Evolutionary conservation across 2,888 invertebrate genomes (phyloP), one percentile per base, ranked within the genome.

Genomic region (Apomyelois bistriatella): DNA sequence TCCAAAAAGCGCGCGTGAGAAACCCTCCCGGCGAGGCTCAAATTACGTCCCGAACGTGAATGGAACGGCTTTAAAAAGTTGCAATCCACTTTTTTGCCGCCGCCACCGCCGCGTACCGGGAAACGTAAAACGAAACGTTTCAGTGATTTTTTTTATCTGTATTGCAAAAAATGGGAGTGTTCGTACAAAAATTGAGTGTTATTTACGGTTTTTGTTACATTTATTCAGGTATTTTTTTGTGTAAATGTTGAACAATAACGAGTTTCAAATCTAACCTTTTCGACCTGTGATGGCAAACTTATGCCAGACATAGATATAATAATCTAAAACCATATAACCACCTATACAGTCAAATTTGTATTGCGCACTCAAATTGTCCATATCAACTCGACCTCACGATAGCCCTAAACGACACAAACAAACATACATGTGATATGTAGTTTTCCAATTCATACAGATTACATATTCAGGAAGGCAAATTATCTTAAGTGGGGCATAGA

Each of bases 1-100:
- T 40, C 49, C 49, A 40, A 50, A 84, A 85, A 72, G 82, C 79
- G 76, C 76, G 80, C 84, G 86, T 85, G 88, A 79, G 85, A 87
- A 83, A 78, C 71, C 77, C 83, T 75, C 65, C 75, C 66, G 76
- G 76, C 76, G 60, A 66, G 70, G 64, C 68, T 79, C 76, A 70
- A 77, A 77, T 84, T 79, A 79, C 80, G 65, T 66, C 74, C 70
- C 65, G 76, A 78, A 83, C 76, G 72, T 77, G 80, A 82, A 81
- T 81, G 78, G 79, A 75, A 60, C 59, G 32, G 32, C 61, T 59
- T 58, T 48, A 55, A 62, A 64, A 65, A 53, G 52, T 56, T 59
- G 56, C 65, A 64, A 65, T 66, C 65, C 54, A 60, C 54, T 60
- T 76, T 76, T 76, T 79, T 76, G 72, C 69, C 66, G 22, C 22